phyloP scores from a whole-genome alignment of 1,140 invertebrate species.

The Limonius californicus region DNA sequence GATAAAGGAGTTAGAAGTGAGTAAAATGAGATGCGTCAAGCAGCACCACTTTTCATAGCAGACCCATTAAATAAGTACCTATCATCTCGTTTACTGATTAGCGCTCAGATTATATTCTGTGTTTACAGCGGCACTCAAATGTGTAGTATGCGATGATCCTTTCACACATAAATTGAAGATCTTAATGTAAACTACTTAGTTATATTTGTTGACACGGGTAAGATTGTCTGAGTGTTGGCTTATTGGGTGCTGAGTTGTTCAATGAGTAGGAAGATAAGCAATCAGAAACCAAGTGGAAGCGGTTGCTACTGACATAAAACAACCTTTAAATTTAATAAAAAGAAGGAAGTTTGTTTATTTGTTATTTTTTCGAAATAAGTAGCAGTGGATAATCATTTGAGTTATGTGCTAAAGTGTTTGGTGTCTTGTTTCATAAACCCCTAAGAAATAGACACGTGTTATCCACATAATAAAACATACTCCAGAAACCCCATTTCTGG shows the following conservation, averaged over 20 bases:
- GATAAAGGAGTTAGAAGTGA: background rate
- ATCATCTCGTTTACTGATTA: conserved; percentile 26
- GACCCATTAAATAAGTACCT: conserved; percentile 21
- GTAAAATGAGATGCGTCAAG: too few species aligned
- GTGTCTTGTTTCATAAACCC: too few species aligned
- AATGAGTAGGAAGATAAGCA: background rate
- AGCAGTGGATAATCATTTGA: too few species aligned
- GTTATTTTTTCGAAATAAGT: too few species aligned
- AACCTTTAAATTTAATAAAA: too few species aligned
- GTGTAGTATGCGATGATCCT: conserved; percentile 25
- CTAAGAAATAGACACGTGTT: too few species aligned
- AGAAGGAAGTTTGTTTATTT: too few species aligned
- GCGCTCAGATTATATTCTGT: conserved; percentile 22
- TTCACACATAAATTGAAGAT: conserved; percentile 20
- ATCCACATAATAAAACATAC: too few species aligned
- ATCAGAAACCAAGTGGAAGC: background rate
- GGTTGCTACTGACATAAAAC: background rate
- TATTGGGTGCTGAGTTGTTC: background rate
- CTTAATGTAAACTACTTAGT: conserved; percentile 35
- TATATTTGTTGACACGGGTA: conserved; percentile 35
- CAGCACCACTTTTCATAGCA: background rate
- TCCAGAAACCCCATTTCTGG: too few species aligned
- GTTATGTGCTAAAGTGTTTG: too few species aligned
- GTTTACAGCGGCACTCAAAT: conserved; percentile 25
- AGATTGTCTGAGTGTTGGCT: background rate